Conservation (phyloP, 2,797 vertebrate species). For the Chloroceryle amazona region DNA sequence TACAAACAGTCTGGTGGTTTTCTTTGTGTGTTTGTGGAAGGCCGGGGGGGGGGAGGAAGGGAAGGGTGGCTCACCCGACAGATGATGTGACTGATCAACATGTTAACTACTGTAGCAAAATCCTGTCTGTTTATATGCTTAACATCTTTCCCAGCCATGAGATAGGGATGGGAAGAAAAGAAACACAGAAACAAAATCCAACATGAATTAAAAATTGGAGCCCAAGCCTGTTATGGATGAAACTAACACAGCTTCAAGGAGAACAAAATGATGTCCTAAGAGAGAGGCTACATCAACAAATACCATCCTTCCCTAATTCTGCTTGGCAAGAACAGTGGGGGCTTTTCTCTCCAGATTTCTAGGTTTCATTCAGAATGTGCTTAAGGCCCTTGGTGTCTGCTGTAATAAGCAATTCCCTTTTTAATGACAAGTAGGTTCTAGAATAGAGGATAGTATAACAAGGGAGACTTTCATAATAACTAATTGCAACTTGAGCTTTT, state of each 20-base stretch:
- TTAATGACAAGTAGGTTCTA: not conserved
- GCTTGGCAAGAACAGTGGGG: not conserved
- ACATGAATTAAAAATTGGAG: not conserved
- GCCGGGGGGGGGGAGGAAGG: not conserved
- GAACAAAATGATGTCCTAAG: not conserved
- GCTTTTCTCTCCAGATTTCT: not conserved
- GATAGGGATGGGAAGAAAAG: conserved; percentile 11
- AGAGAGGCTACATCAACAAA: not conserved
- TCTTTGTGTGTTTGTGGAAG: not conserved
- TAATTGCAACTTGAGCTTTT: conserved; percentile 3
- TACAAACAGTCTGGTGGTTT: not conserved
- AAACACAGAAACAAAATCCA: conserved; percentile 33
- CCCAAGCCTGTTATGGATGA: not conserved
- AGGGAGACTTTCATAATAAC: not conserved
- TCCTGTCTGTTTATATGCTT: conserved; percentile 65
- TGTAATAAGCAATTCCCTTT: conserved; percentile 13
- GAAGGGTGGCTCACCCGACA: conserved; percentile 4
- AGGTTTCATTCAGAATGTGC: not conserved
- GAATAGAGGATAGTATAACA: not conserved
- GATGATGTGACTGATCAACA: conserved; percentile 62
- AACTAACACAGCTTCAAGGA: not conserved
- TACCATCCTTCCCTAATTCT: not conserved
- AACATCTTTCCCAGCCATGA: conserved; percentile 24
- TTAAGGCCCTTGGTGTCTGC: not conserved
- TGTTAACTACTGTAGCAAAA: conserved; percentile 61